Base-by-base conservation (phyloP, 2,888 invertebrate genomes). In the Tridacna crocea region DNA sequence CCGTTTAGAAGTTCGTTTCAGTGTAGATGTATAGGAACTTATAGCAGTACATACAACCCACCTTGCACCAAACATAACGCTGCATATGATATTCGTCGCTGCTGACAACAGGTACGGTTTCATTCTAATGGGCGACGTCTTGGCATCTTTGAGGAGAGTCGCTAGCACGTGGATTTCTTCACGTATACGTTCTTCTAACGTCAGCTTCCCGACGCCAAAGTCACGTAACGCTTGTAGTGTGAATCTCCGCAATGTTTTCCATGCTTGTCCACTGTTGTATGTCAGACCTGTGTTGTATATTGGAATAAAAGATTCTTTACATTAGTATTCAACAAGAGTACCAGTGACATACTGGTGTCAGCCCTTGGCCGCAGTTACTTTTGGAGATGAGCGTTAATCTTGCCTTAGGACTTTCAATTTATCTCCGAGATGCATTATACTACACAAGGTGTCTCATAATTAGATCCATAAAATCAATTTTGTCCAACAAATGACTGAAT, bases 11-110 rank as follows among this genome's bases (percentile, higher is more conserved):
- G 36, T 4, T 36, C 8, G 2, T 2, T 36, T 36, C 3, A 36
- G 36, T 36, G 36, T 36, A 36, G 2, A 36, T 4, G 36, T 36
- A 36, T 58, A 58, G 4, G 8, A 22, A 22, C 8, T n/a, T 58
- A 58, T 22, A 58, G 58, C 22, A 58, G 11, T 63, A 26, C 13
- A 13, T 24, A n/a, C 63, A 1, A 55, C 55, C 15, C 10, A 91
- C 91, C 91, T 88, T 24, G 87, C 82, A 22, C 91, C 91, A 78
- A 91, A 89, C 85, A 91, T 88, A 10, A 92, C 88, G 75, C 87
- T 90, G 68, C 91, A 92, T 24, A 91, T 91, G 55, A 91, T 90
- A 73, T 91, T 92, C 11, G 89, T 87, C 1, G 90, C 88, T 4
- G 89, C 90, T 4, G 88, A 88, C 70, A 87, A 77, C 11, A 92